Evolutionary conservation across 2,797 vertebrate genomes (phyloP), one percentile per base, ranked within the genome.

Genomic region (Petrocephalus schoutedeni): DNA sequence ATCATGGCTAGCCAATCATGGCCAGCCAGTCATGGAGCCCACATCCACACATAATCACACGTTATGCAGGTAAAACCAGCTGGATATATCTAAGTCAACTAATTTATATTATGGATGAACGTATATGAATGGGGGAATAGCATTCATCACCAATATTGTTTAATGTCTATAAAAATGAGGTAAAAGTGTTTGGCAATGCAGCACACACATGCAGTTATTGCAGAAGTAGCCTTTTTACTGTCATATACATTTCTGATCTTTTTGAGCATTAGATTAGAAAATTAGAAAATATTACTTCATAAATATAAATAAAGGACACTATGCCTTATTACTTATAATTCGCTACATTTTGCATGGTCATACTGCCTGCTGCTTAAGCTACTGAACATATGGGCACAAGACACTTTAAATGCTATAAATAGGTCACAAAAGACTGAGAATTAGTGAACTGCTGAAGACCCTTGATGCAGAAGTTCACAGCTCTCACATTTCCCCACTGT

Each of bases 351-450:
- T 71, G 64, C 64, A 71, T 71, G 5, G 64, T 36, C 64, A 71
- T 45, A 45, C 41, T 9, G 16, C 4, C 49, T 51, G 49, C 49
- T 21, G 77, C 49, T 51, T 51, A 51, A 82, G 45, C 49, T 82
- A 82, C 36, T 21, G 16, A 51, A 82, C 77, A 82, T 51, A 51
- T 51, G 77, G 77, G 8, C 36, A n/a, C 16, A 12, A 82, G 51
- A 82, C 21, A 82, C 45, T 51, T 82, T 82, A n/a, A n/a, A 82
- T 51, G 77, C 36, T 82, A 49, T n/a, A 82, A 82, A 82, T 51
- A 82, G 77, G 77, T 21, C 77, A 51, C 41, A 51, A 45, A 82
- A 51, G 49, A 51, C 41, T 21, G 32, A 51, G 49, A 82, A 82
- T 49, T 36, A 71, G 12, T 71, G 28, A 71, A 16, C 32, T 36